Percentiles rank a stretch among this genome's conserved stretches.
Evolutionary conservation across 2,113 vertebrate species (phyloP).

Genomic region (Camarhynchus parvulus): DNA sequence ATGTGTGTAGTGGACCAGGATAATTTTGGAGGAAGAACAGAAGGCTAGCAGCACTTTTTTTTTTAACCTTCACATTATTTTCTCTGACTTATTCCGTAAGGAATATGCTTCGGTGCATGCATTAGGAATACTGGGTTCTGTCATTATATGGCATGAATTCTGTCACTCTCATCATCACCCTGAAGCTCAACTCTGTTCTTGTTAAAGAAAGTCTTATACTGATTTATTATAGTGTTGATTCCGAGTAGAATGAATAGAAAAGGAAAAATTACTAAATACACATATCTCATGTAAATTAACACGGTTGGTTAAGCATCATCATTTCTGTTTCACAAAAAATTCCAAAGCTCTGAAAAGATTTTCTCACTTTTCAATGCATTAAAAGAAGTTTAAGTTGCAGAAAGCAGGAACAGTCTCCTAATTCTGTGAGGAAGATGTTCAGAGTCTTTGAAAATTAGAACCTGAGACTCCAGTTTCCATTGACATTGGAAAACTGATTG

Average conservation of each 20-base stretch:
- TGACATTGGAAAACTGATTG: neutral
- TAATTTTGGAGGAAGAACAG: neutral
- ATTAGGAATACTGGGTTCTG: slow-evolving; percentile 15
- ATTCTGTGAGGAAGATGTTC: neutral
- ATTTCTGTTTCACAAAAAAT: neutral
- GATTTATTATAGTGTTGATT: neutral
- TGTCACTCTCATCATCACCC: slow-evolving; percentile 40
- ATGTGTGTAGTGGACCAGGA: neutral
- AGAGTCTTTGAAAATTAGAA: neutral
- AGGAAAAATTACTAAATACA: neutral
- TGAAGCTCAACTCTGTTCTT: slow-evolving; percentile 8
- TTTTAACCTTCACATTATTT: slow-evolving; percentile 47
- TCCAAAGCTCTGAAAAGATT: neutral
- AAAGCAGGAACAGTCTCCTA: neutral
- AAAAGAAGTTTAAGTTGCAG: neutral
- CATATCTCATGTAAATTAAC: neutral
- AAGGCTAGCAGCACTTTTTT: neutral
- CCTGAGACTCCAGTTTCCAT: neutral
- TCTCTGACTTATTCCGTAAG: slow-evolving; percentile 46
- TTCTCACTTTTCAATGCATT: neutral
- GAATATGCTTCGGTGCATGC: slow-evolving; percentile 25
- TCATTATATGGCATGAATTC: slow-evolving; percentile 14
- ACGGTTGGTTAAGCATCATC: neutral
- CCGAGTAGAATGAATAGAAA: neutral
- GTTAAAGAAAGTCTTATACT: neutral